Evolutionary conservation across 2,797 vertebrate species (phyloP).

Genomic region (Thunnus albacares): DNA sequence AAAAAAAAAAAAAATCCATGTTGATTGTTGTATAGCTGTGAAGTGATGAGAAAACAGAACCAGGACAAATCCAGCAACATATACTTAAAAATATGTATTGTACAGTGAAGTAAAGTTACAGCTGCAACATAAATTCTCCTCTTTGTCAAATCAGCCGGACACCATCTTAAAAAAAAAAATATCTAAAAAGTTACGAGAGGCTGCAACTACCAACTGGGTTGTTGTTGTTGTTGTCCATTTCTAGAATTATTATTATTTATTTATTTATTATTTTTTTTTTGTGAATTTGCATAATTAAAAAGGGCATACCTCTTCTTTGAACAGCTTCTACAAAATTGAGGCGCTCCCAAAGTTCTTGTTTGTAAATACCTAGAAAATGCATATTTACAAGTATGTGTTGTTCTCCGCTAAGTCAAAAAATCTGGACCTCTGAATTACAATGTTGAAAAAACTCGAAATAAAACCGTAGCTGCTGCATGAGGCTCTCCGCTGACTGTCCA

Average conservation of each 20-base stretch:
- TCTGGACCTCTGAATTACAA: slow-evolving; percentile 61
- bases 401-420: slow-evolving; percentile 73
- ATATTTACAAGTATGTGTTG: slow-evolving; percentile 85
- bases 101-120: slow-evolving; percentile 76
- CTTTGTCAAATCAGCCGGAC: slow-evolving; percentile 71
- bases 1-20: slow-evolving; percentile 66
- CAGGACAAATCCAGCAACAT: slow-evolving; percentile 71
- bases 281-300: slow-evolving; percentile 88
- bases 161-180: slow-evolving; percentile 44
- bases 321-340: slow-evolving; percentile 86
- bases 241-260: slow-evolving; percentile 60
- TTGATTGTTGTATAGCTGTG: slow-evolving; percentile 85
- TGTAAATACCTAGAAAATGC: slow-evolving; percentile 88
- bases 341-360: slow-evolving; percentile 80
- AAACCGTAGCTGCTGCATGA: slow-evolving; percentile 34
- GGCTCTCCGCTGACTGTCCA: slow-evolving; percentile 52
- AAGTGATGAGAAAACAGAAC: slow-evolving; percentile 62
- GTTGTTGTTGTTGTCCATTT: slow-evolving; percentile 67
- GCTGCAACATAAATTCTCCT: slow-evolving; percentile 72
- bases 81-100: slow-evolving; percentile 69
- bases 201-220: slow-evolving; percentile 66
- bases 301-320: slow-evolving; percentile 81
- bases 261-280: slow-evolving; percentile 43
- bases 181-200: slow-evolving; percentile 70
- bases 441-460: slow-evolving; percentile 46